Evolutionary conservation across 2,888 invertebrate genomes (phyloP), one percentile per base, ranked within the genome.

Genomic region (Smittia aterrima): DNA sequence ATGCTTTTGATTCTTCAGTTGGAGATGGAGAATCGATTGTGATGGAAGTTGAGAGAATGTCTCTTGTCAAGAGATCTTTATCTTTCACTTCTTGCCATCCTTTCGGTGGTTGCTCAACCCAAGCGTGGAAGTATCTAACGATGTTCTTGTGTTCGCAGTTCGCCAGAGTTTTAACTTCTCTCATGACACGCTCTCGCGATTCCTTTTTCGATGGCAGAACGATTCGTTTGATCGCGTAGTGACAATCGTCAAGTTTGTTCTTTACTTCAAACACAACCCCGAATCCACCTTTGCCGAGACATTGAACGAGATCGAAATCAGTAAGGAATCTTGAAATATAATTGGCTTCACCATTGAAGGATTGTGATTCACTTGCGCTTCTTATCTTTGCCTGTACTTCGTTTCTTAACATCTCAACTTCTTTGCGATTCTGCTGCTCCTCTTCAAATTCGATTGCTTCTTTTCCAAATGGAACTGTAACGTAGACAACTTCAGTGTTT

Each of bases 141-240:
- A 99, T 98, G 81, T 97, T 92, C 62, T 90, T 89, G 84, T 99
- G 98, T 77, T 98, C 97, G 75, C 98, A 85, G 82, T 93, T 94
- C 0, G 98, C 98, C 53, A 98, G 84, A 0, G 96, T 96, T 76
- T 93, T 92, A 0, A 98, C 98, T 83, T 99, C 98, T 53, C 98
- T 88, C 85, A 96, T 87, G 0, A 98, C 97, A 16, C 93, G 89
- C 76, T 95, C 92, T 72, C 92, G 88, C 1, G 93, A 92, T 74
- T 89, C 88, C 77, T 90, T 88, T 78, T 94, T 94, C 80, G 88
- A 90, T 1, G 96, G 93, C 74, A 98, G 83, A 0, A 91, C 89
- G 74, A 98, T 97, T 79, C 98, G 86, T 84, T 99, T 99, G 0
- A 99, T 91, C 4, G 98, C 98, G 83, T 98, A 99, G 75, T 89